phyloP scores from a whole-genome alignment of 1,140 invertebrate genomes.

The Pogonomyrmex barbatus region DNA sequence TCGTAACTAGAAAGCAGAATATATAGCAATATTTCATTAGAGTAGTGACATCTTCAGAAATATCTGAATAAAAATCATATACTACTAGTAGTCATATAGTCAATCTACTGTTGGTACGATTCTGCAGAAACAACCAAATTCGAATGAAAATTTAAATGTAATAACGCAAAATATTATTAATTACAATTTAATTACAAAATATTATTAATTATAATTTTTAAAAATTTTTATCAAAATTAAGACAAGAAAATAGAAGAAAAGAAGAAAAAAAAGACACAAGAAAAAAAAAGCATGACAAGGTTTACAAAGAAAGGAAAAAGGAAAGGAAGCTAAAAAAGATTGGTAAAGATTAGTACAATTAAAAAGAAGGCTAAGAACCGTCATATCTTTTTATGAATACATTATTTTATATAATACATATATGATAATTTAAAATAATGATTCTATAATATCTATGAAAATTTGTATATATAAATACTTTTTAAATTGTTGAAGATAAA shows the following conservation, averaged over 20 bases:
- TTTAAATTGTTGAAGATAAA: not conserved
- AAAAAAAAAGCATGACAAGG: not conserved
- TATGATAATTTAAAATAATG: slow-evolving; percentile 23
- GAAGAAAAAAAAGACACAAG: not conserved
- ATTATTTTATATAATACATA: not conserved
- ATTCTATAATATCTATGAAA: not conserved
- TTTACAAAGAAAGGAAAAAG: not conserved
- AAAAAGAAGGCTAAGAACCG: no score
- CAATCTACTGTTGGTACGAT: not conserved
- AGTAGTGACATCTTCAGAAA: not conserved
- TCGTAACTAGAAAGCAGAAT: not conserved
- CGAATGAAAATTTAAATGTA: no score
- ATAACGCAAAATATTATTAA: no score
- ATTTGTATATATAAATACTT: slow-evolving; percentile 12
- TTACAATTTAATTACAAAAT: no score
- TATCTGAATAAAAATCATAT: not conserved
- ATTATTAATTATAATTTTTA: no score
- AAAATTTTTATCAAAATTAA: no score
- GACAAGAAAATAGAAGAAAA: not conserved
- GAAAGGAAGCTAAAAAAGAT: not conserved
- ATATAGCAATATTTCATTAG: not conserved
- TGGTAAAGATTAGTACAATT: not conserved
- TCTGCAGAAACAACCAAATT: not conserved
- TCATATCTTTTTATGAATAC: not conserved
- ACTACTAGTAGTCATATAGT: no score